Evolutionary conservation across 2,888 invertebrate genomes (phyloP).

Genomic region (Drosophila paranaensis): DNA sequence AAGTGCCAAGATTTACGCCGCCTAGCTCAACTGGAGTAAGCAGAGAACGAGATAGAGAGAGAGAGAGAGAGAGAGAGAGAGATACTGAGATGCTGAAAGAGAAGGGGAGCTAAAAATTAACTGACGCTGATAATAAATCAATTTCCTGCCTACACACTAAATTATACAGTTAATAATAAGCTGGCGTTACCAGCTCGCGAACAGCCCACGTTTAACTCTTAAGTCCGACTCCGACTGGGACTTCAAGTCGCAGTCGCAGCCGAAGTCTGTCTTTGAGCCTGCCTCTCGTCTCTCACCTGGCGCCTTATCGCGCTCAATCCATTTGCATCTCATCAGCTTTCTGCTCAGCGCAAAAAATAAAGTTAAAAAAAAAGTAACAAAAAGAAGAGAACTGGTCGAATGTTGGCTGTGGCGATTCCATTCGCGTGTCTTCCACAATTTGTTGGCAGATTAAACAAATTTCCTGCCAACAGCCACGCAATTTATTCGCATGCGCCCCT

Average conservation of each 20-base stretch:
- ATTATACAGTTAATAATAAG: slow-evolving; percentile 79
- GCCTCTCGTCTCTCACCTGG: slow-evolving; percentile 44
- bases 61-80: not conserved
- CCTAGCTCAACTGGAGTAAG: slow-evolving; percentile 62
- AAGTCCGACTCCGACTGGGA: slow-evolving; percentile 21
- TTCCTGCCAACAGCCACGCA: slow-evolving; percentile 80
- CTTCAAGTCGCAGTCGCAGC: slow-evolving; percentile 5
- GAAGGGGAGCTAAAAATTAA: slow-evolving; percentile 60
- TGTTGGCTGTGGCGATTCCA: slow-evolving; percentile 41
- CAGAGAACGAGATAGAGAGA: not conserved
- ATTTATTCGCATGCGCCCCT: slow-evolving; percentile 53
- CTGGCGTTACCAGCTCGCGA: slow-evolving; percentile 63
- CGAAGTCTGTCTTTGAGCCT: slow-evolving; percentile 3
- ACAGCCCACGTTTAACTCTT: slow-evolving; percentile 69
- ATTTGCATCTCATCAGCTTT: slow-evolving; percentile 79
- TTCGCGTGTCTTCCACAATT: slow-evolving; percentile 78
- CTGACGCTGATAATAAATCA: slow-evolving; percentile 79
- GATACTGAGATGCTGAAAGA: not conserved
- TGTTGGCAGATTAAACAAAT: slow-evolving; percentile 80
- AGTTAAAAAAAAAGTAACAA: not conserved
- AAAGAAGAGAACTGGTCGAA: slow-evolving; percentile 40
- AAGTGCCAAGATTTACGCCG: slow-evolving; percentile 59
- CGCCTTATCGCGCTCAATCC: slow-evolving; percentile 74
- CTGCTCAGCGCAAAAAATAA: slow-evolving; percentile 45
- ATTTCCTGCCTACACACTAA: slow-evolving; percentile 80